Evolutionary conservation across 2,797 vertebrate genomes (phyloP).

Genomic region (Phoeniculus purpureus): DNA sequence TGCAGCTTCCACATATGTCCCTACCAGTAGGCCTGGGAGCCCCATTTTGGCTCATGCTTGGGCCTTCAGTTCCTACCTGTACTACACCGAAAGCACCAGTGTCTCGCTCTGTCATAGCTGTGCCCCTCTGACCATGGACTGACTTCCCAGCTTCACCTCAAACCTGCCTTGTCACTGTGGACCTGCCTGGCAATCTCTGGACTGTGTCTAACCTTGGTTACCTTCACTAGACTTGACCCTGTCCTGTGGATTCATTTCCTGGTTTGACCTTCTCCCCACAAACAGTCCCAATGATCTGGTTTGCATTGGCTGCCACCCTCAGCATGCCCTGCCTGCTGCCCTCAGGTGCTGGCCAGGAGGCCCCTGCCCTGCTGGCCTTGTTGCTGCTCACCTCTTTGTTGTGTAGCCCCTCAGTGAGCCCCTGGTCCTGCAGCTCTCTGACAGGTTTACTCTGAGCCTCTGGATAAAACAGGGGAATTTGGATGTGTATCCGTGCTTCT

Average conservation of each 20-base stretch:
- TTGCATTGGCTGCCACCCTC: background rate
- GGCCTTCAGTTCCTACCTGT: background rate
- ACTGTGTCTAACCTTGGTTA: background rate
- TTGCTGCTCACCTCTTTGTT: background rate
- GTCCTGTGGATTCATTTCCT: background rate
- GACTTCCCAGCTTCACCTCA: background rate
- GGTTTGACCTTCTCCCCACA: background rate
- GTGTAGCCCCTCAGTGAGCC: background rate
- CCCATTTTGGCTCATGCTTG: too few relatives aligned
- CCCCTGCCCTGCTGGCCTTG: background rate
- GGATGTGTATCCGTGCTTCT: background rate
- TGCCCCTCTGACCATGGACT: background rate
- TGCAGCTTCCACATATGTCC: too few relatives aligned
- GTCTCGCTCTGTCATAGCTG: background rate
- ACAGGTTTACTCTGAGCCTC: background rate
- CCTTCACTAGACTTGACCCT: background rate
- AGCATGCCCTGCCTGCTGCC: background rate
- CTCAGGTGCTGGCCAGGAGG: background rate
- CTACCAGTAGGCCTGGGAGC: too few relatives aligned
- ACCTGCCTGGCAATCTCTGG: background rate
- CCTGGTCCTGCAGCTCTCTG: background rate
- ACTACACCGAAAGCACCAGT: background rate
- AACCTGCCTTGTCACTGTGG: background rate
- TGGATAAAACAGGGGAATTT: background rate
- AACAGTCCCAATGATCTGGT: background rate